phyloP scores from a whole-genome alignment of 2,797 vertebrate genomes.

The Acanthopagrus latus region DNA sequence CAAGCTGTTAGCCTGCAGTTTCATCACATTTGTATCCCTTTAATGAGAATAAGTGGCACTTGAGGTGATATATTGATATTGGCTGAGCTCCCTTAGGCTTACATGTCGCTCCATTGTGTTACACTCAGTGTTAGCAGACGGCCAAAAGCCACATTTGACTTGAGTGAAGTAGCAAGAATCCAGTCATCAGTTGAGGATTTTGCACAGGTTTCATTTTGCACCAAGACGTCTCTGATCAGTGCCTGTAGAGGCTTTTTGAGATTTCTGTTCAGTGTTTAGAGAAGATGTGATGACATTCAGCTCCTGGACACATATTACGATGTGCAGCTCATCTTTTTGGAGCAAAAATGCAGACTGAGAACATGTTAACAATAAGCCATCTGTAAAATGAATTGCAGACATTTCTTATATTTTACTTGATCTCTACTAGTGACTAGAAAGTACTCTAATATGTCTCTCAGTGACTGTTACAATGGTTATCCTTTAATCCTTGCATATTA shows the following conservation, averaged over 20 bases:
- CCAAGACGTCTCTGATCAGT: constrained; percentile 51
- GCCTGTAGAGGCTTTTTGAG: constrained; percentile 34
- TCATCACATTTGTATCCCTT: constrained; percentile 75
- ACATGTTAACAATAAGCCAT: background rate
- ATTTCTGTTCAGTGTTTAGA: constrained; percentile 21
- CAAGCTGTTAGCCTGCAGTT: constrained; percentile 73
- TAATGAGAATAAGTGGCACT: constrained; percentile 79
- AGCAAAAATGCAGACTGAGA: background rate
- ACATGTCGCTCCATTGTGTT: constrained; percentile 66
- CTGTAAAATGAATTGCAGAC: constrained; percentile 3
- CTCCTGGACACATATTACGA: background rate
- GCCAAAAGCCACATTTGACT: constrained; percentile 60
- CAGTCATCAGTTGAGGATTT: constrained; percentile 40
- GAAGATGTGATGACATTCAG: constrained; percentile 6
- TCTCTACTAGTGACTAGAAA: constrained; percentile 43
- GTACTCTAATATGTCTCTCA: constrained; percentile 30
- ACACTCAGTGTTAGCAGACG: constrained; percentile 61
- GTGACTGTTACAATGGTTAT: constrained; percentile 19
- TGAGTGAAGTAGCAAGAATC: constrained; percentile 55
- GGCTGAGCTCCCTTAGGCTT: constrained; percentile 66
- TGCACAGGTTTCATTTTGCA: constrained; percentile 41
- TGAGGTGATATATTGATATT: constrained; percentile 77
- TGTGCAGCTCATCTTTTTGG: background rate
- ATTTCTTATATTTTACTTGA: constrained; percentile 26
- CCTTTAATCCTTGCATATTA: constrained; percentile 54